Base-by-base conservation (phyloP, 2,113 vertebrate species). In the Xenus cinereus region DNA sequence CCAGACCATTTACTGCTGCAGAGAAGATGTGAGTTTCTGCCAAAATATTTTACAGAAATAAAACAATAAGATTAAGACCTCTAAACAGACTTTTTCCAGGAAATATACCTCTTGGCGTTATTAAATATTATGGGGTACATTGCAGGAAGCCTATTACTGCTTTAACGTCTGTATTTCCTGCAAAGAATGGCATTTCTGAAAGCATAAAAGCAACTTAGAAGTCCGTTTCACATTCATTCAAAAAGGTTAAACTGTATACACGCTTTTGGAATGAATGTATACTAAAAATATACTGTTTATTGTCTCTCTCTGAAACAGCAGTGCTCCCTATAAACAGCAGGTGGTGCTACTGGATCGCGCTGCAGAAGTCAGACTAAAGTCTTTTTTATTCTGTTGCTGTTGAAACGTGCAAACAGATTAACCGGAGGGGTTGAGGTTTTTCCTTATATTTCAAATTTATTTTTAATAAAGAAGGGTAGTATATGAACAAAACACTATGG, bases 201-300 rank as follows among this genome's bases (percentile, higher is more conserved):
- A 77, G 10, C 12, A 54, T 9, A 30, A 77, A 79, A 66, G 2
- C 4, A 63, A 30, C 48, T 33, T 75, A 72, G 32, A 83, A 75
- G 39, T 11, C 20, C 37, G 7, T 64, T 30, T 64, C n/a, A 50
- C 10, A 26, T 51, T 21, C 15, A 17, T 78, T 85, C 19, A n/a
- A 46, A 80, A 39, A 60, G 14, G 3, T 67, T 80, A 33, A 66
- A 57, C 19, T 4, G 1, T 20, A 23, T 7, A 67, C 33, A 45
- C 54, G 21, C 4, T 77, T 80, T 27, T 8, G n/a, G 27, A 68
- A 83, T 27, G 11, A 4, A 4, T 14, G 54, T 5, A 27, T 12
- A 5, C 22, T 23, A 43, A 27, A 19, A 19, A 12, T 18, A 35
- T 5, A 11, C 1, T 12, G 5, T 6, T 0, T 32, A 6, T 4